These are phyloP conservation scores for Melanchra persicariae DNA, from an alignment of 2,888 invertebrate genomes.

Conservation along the genomic window DNA sequence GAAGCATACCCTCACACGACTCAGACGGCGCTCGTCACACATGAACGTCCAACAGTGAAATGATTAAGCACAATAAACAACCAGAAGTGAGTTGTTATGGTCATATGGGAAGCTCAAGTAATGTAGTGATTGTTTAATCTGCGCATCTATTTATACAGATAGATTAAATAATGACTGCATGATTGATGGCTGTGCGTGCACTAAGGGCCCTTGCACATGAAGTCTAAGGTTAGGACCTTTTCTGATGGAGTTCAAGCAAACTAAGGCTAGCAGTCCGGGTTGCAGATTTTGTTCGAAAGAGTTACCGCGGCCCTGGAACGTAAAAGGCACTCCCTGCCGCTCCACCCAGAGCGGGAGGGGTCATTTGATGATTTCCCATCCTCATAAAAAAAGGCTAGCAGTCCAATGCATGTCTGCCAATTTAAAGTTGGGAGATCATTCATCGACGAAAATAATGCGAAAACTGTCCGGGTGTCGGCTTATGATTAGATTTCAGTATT, in stretches of 20 bases:
- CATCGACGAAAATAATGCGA: too few species aligned
- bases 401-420: background rate
- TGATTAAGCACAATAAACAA: slow-evolving; percentile 14
- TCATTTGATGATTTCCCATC: too few species aligned
- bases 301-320: too few species aligned
- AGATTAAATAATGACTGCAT: slow-evolving; percentile 55
- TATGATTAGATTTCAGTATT: too few species aligned
- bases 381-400: background rate
- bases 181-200: slow-evolving; percentile 28
- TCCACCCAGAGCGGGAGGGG: too few species aligned
- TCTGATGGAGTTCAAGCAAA: background rate
- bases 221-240: background rate
- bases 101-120: slow-evolving; percentile 32
- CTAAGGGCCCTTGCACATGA: background rate
- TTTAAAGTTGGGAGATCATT: too few species aligned
- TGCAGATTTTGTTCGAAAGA: too few species aligned
- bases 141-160: slow-evolving; percentile 32
- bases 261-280: background rate
- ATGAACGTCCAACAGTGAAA: background rate
- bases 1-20: background rate
- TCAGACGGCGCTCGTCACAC: background rate
- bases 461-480: too few species aligned
- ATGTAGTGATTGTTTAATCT: slow-evolving; percentile 58
- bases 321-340: too few species aligned
- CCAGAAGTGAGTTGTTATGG: slow-evolving; percentile 26